Evolutionary conservation across 2,797 vertebrate species (phyloP).

Genomic region (Synaphobranchus kaupii): DNA sequence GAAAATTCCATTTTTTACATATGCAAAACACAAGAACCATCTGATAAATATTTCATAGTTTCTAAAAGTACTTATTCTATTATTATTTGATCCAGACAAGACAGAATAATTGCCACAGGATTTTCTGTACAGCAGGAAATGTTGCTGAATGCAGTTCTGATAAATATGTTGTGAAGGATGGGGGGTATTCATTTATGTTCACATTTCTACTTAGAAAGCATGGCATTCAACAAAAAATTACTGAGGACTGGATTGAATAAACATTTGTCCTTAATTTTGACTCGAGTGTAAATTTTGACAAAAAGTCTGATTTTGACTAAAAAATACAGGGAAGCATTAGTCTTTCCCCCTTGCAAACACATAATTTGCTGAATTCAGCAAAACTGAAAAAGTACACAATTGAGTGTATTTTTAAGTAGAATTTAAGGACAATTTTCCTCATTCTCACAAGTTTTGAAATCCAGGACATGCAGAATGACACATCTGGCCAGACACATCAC

Average conservation of each 20-base stretch:
- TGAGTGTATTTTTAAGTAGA: neutral
- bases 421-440: neutral
- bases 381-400: neutral
- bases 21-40: neutral
- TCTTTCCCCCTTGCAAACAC: too few relatives aligned
- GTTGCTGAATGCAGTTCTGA: too few relatives aligned
- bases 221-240: neutral
- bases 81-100: neutral
- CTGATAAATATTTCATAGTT: neutral
- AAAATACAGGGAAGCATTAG: neutral
- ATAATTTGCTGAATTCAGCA: neutral
- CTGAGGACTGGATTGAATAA: neutral
- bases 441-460: neutral
- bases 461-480: neutral
- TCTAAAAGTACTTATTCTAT: neutral
- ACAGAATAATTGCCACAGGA: neutral
- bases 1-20: neutral
- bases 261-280: neutral
- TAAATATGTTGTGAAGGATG: neutral
- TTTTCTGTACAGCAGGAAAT: neutral
- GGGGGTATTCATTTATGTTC: neutral
- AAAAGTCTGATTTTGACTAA: too few relatives aligned
- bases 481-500: neutral
- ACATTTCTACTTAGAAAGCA: neutral
- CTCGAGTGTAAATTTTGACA: neutral